Conservation (phyloP, 2,797 vertebrate species). For the Pseudochirops cupreus region DNA sequence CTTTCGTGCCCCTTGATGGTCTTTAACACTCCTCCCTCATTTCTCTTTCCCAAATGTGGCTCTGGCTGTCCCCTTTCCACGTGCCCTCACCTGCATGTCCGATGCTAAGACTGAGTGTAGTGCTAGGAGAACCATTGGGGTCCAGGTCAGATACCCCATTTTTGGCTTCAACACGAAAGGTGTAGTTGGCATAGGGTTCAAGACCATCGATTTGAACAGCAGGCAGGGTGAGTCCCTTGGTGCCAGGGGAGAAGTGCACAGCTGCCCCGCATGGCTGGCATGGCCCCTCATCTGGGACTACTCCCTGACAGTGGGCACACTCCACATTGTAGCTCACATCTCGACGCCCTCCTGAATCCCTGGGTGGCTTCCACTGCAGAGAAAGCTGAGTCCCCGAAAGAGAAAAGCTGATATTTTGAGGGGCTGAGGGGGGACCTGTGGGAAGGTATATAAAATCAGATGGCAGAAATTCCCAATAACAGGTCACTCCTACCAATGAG, state of each 20-base stretch:
- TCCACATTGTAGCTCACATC: slow-evolving; percentile 84
- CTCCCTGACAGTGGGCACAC: slow-evolving; percentile 82
- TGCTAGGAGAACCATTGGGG: slow-evolving; percentile 62
- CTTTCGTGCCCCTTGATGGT: slow-evolving; percentile 1
- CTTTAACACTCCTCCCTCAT: slow-evolving; percentile 39
- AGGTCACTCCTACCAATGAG: neutral
- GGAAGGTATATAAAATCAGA: slow-evolving; percentile 47
- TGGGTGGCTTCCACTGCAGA: slow-evolving; percentile 84
- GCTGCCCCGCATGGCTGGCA: slow-evolving; percentile 83
- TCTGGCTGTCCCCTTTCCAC: neutral
- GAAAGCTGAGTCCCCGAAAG: slow-evolving; percentile 82
- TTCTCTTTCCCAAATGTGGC: neutral
- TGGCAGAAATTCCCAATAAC: neutral
- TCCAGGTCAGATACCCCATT: slow-evolving; percentile 84
- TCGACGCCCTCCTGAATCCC: slow-evolving; percentile 81
- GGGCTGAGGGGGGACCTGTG: slow-evolving; percentile 84
- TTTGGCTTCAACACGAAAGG: slow-evolving; percentile 82
- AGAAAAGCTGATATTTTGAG: slow-evolving; percentile 85
- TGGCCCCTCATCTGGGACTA: neutral
- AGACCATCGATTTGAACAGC: slow-evolving; percentile 81
- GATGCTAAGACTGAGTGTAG: slow-evolving; percentile 82
- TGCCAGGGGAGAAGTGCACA: slow-evolving; percentile 80
- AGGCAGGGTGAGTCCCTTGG: slow-evolving; percentile 73
- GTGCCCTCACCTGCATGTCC: slow-evolving; percentile 85
- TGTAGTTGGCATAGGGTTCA: slow-evolving; percentile 86